Evolutionary conservation across 2,113 vertebrate species (phyloP).

Genomic region (Carettochelys insculpta): DNA sequence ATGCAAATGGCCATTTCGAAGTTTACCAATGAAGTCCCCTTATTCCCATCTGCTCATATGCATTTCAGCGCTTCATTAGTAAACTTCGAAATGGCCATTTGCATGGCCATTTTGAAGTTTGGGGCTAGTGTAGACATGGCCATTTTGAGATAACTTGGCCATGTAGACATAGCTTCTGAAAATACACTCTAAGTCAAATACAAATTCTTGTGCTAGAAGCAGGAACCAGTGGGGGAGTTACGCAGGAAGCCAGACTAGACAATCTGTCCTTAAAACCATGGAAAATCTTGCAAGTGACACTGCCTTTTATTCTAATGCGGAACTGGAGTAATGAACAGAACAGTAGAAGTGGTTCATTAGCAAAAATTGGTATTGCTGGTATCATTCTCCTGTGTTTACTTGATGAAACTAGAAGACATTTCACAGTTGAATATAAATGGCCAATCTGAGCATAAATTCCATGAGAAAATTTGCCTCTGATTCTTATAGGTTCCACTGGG

Average conservation of each 20-base stretch:
- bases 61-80: no score
- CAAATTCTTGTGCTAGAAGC: background rate
- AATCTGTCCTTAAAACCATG: background rate
- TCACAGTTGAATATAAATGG: slow-evolving; percentile 56
- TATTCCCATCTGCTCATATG: no score
- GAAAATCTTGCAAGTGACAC: background rate
- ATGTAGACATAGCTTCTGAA: no score
- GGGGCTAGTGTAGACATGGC: no score
- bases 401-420: slow-evolving; percentile 6
- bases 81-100: no score
- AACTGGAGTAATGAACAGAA: background rate
- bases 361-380: background rate
- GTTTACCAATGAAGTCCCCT: no score
- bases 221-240: background rate
- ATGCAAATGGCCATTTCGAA: no score
- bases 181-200: background rate
- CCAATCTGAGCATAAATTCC: slow-evolving; percentile 52
- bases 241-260: background rate
- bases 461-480: slow-evolving; percentile 12
- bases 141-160: no score
- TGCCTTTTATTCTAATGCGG: background rate
- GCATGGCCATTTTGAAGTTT: no score
- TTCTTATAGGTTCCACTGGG: background rate
- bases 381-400: background rate
- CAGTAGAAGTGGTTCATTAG: background rate